Evolutionary conservation across 1,140 invertebrate genomes (phyloP).

Genomic region (Aphidius gifuensis): DNA sequence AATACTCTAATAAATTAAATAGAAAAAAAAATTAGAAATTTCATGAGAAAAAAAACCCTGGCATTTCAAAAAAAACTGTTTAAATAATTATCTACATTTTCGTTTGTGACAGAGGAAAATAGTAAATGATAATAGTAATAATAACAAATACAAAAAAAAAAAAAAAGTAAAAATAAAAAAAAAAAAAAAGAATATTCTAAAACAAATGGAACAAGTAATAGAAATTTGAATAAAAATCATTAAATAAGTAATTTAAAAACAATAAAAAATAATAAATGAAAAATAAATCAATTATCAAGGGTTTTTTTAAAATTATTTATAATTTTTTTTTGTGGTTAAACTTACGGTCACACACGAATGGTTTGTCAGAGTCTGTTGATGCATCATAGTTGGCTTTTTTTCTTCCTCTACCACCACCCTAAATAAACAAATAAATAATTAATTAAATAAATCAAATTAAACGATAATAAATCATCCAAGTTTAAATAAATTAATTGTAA

Average conservation of each 20-base stretch:
- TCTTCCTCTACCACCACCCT: slow-evolving; percentile 66
- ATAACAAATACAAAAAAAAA: too few species aligned
- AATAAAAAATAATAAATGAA: background rate
- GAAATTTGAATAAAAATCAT: background rate
- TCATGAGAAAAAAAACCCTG: too few species aligned
- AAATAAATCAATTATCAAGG: background rate
- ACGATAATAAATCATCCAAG: too few species aligned
- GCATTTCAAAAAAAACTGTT: too few species aligned
- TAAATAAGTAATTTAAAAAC: slow-evolving; percentile 6
- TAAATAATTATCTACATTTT: background rate
- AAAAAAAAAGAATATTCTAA: slow-evolving; percentile 29
- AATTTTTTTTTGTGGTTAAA: slow-evolving; percentile 57
- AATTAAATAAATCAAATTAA: background rate
- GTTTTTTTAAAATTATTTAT: slow-evolving; percentile 48
- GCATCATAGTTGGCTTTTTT: slow-evolving; percentile 71
- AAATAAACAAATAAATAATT: slow-evolving; percentile 33
- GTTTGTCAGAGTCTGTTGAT: slow-evolving; percentile 76
- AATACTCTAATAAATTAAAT: background rate
- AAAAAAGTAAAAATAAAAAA: slow-evolving; percentile 29
- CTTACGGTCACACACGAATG: slow-evolving; percentile 91
- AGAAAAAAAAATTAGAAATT: background rate
- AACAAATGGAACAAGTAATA: slow-evolving; percentile 43
- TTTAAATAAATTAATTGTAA: too few species aligned
- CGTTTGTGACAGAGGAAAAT: background rate
- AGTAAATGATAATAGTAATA: too few species aligned